These are phyloP conservation scores for Calypte anna DNA, from an alignment of 2,113 vertebrate species.

Conservation along the genomic window DNA sequence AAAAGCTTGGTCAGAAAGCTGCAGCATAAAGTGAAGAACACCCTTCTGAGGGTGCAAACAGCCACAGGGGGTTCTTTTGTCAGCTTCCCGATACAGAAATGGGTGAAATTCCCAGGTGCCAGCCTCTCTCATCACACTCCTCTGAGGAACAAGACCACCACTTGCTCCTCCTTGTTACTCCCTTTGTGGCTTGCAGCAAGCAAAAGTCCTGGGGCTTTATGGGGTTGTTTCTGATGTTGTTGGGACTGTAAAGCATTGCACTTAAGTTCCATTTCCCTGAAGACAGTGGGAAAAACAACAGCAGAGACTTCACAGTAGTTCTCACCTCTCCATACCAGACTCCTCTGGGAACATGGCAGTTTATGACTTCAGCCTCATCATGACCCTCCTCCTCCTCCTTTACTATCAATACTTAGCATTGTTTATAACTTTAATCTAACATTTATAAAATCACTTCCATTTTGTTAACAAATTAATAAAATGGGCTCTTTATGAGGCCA, in stretches of 20 bases:
- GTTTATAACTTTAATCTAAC: background rate
- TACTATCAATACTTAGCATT: background rate
- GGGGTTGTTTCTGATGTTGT: background rate
- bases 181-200: rapidly evolving
- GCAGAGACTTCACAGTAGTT: background rate
- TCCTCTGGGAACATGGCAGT: background rate
- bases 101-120: background rate
- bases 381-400: background rate
- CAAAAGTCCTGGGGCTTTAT: background rate
- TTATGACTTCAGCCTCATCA: background rate
- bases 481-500: background rate
- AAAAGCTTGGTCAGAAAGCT: background rate
- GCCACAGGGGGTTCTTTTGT: background rate
- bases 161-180: background rate
- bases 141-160: background rate
- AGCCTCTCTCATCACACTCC: background rate
- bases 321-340: background rate
- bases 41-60: background rate
- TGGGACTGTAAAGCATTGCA: background rate
- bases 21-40: background rate
- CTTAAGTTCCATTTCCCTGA: background rate
- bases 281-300: background rate
- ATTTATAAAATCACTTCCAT: background rate
- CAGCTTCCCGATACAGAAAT: background rate
- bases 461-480: background rate